Evolutionary conservation across 1,140 invertebrate species (phyloP), one percentile per base, ranked within the genome.

Genomic region (Trinorchestia longiramus): DNA sequence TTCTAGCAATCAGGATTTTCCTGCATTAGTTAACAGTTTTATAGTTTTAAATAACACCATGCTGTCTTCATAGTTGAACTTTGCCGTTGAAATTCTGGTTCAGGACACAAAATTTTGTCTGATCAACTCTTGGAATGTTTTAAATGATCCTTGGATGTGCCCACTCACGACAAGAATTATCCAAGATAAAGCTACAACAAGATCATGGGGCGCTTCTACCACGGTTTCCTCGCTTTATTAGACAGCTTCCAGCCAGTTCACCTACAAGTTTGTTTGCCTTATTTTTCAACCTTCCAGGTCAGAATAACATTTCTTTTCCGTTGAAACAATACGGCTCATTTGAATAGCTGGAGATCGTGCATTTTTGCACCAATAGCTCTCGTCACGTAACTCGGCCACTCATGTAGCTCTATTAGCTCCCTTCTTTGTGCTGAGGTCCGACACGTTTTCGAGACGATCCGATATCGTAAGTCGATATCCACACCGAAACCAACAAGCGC

Each of bases 401-500:
- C 28, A 36, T 36, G 62, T 28, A 77, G 62, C 62, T 77, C 62
- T 77, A 77, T 77, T 77, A 77, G 62, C 62, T 77, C 62, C 15
- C 62, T 77, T 77, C 62, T 77, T 36, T 19, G 28, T 36, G 62
- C 62, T 28, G 62, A 11, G 62, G 36, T 77, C 62, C 62, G 62
- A 77, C 11, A 28, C 8, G 62, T 77, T 77, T 77, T 77, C 62
- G 28, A 77, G 62, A 28, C 15, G 62, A 77, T 77, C 62, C 92
- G 92, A 94, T 94, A 94, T 94, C 92, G 92, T 94, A 45, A 94
- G 92, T 47, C 92, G 92, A 94, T 94, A 94, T 43, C 92, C 36
- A 36, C 45, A 77, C 62, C 62, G 62, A 77, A 28, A 77, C 62
- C 62, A 28, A 77, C 62, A 77, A 77, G 62, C 11, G 62, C 15